phyloP scores from a whole-genome alignment of 2,888 invertebrate species.

The Rhingia campestris region DNA sequence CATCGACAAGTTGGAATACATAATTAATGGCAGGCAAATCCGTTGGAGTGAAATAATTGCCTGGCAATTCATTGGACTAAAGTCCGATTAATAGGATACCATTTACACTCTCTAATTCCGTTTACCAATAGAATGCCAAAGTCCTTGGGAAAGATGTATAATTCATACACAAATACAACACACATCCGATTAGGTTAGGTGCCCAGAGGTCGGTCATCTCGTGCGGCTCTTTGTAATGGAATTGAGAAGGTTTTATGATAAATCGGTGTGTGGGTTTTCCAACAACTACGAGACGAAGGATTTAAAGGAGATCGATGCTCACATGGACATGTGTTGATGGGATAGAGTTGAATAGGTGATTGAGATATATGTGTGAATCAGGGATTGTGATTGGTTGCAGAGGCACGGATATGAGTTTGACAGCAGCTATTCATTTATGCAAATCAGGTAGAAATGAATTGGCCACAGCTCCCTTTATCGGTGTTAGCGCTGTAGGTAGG shows the following conservation, averaged over 20 bases:
- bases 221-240: background rate
- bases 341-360: background rate
- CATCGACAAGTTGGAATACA: conserved; percentile 29
- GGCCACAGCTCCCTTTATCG: too few relatives aligned
- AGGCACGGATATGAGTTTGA: too few relatives aligned
- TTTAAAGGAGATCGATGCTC: conserved; percentile 43
- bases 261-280: conserved; percentile 33
- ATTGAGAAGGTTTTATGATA: conserved; percentile 33
- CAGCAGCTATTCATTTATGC: background rate
- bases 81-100: conserved; percentile 48
- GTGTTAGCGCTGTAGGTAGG: too few relatives aligned
- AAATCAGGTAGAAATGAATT: too few relatives aligned
- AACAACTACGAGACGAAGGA: conserved; percentile 24
- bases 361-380: background rate
- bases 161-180: conserved; percentile 18
- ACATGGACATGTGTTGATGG: conserved; percentile 1
- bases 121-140: background rate
- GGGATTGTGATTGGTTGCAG: background rate
- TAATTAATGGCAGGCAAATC: conserved; percentile 59
- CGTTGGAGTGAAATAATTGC: conserved; percentile 52
- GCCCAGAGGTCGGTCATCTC: background rate
- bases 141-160: conserved; percentile 13
- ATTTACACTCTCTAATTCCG: conserved; percentile 44
- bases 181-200: conserved; percentile 37
- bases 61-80: conserved; percentile 44